Conservation (phyloP, 53 echinoderm and acorn worm genomes). For the Pentamera pediparva region DNA sequence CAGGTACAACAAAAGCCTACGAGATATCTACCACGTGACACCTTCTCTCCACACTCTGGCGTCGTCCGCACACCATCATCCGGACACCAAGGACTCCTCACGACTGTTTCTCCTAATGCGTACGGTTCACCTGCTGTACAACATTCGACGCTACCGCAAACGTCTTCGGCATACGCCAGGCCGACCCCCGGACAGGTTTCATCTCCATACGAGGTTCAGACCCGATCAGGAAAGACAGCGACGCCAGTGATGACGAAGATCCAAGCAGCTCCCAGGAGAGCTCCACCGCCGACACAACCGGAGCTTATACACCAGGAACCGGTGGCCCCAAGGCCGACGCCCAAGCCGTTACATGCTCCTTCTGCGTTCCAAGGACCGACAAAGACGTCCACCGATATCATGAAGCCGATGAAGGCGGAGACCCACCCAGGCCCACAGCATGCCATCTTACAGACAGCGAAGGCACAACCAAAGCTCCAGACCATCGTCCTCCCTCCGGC, state of each 20-base stretch:
- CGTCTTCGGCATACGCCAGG: not conserved
- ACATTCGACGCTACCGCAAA: not conserved
- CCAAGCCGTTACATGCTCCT: not conserved
- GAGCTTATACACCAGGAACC: not conserved
- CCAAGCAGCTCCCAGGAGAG: not conserved
- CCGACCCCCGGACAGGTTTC: not conserved
- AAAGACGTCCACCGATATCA: not conserved
- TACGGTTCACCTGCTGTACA: constrained; percentile 8
- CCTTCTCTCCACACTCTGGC: not conserved
- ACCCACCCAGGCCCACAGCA: constrained; percentile 16
- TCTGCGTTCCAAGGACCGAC: not conserved
- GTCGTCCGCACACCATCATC: not conserved
- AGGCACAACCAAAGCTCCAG: not conserved
- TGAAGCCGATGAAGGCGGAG: constrained; percentile 19
- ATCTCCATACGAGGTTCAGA: constrained; percentile 19
- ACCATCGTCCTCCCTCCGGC: constrained; percentile 7
- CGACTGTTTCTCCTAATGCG: not conserved
- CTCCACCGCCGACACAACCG: not conserved
- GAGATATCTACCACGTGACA: constrained; percentile 19
- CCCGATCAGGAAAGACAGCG: constrained; percentile 18
- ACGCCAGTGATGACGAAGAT: constrained; percentile 16
- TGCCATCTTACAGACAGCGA: not conserved
- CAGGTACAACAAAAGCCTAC: constrained; percentile 9
- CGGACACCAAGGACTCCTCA: constrained; percentile 9
- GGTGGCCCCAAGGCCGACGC: not conserved